Base-by-base conservation (phyloP, 1,140 invertebrate genomes). In the Aphelenchoides avenae region DNA sequence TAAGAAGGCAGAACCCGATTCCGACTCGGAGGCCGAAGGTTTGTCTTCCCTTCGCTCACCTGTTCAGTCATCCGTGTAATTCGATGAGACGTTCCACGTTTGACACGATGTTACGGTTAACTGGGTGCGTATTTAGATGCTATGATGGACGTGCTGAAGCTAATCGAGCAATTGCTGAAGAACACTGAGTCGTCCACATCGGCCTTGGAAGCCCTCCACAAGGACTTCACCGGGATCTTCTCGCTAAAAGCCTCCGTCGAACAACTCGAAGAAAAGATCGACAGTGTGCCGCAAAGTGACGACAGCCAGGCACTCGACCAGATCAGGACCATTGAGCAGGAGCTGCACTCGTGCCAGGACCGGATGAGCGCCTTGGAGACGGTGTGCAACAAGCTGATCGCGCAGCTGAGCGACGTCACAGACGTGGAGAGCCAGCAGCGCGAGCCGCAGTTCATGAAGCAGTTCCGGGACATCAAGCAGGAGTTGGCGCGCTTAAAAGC, bases 331-430 rank as follows among this genome's bases (percentile, higher is more conserved):
- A 61, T 61, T 34, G 29, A 64, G 13, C 31, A 39, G 5, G 46
- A 61, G 29, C 15, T 64, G 18, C 15, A 46, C 34, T 34, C 62
- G 6, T 66, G 52, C 33, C 61, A 66, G 20, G 64, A 63, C 26
- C 36, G 61, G 20, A 55, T 63, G 41, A 56, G 64, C 39, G 41
- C 61, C 6, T 39, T 63, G 36, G 62, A 63, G 33, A 57, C 61
- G 6, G 50, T 41, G 11, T 66, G 61, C 24, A 47, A 63, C 31
- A 56, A 41, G 31, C 42, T 57, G 34, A 26, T 52, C 7, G 24
- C 13, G 9, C 54, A 57, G 24, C 41, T 57, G n/a, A 51, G 15
- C n/a, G 26, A 18, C 63, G 60, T n/a, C 54, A 40, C 30, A 40
- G 22, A 40, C 43, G n/a, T 56, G 54, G 30, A 48, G 44, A n/a